These are phyloP conservation scores for Pseudopodoces humilis DNA, from an alignment of 2,113 vertebrate genomes.

Conservation along the genomic window DNA sequence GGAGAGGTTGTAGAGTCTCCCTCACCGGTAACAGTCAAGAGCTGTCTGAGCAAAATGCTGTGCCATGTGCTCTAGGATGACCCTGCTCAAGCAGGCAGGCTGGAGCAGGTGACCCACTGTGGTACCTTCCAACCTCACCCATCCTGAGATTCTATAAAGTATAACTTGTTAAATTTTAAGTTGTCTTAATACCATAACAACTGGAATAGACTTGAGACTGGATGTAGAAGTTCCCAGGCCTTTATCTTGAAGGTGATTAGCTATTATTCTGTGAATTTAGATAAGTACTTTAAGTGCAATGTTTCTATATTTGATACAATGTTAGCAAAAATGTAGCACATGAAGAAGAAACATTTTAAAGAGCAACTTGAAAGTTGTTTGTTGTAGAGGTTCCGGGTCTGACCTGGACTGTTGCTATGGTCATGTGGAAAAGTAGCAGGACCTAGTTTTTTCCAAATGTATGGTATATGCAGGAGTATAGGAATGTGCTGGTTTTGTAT, in stretches of 20 bases:
- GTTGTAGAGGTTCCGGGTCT: neutral
- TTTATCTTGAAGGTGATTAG: neutral
- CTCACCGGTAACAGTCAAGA: neutral
- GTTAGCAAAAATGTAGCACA: neutral
- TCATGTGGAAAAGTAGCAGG: neutral
- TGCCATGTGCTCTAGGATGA: neutral
- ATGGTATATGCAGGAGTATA: neutral
- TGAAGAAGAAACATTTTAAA: neutral
- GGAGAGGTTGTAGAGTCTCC: neutral
- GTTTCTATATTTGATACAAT: neutral
- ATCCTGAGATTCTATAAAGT: neutral
- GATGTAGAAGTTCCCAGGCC: neutral
- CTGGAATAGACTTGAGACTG: neutral
- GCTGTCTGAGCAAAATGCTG: rapidly evolving
- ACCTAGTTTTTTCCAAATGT: neutral
- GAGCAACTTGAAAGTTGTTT: neutral
- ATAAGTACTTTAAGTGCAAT: neutral
- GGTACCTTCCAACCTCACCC: neutral
- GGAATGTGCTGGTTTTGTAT: too few species aligned
- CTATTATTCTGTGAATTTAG: neutral
- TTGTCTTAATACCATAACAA: neutral
- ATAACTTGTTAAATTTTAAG: neutral
- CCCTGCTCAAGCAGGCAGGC: neutral
- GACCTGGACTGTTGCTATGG: rapidly evolving
- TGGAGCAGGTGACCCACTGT: neutral